Percentiles rank a stretch among this genome's conserved stretches.
Conservation (phyloP, 2,113 vertebrate species). For the Callionymus lyra region DNA sequence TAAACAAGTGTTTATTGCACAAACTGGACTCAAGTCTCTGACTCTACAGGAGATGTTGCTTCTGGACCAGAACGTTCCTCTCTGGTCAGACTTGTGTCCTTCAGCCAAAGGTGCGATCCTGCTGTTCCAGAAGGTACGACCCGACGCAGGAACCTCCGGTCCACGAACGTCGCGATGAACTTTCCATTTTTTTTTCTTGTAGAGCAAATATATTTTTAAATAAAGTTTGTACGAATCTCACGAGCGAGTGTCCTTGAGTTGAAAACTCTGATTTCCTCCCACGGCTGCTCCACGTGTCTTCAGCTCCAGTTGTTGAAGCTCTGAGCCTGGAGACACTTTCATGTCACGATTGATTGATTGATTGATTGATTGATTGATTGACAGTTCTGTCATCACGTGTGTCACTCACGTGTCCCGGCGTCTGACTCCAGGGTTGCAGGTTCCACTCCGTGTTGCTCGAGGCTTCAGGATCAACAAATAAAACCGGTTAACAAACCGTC, state of each 20-base stretch:
- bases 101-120: conserved; percentile 80
- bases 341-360: background rate
- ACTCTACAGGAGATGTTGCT: conserved; percentile 65
- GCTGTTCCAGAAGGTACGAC: conserved; percentile 59
- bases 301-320: conserved; percentile 45
- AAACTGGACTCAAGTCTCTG: no score
- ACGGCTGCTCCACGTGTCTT: conserved; percentile 50
- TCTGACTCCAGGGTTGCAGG: conserved; percentile 37
- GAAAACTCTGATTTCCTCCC: no score
- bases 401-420: conserved; percentile 52
- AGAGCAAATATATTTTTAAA: no score
- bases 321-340: conserved; percentile 51
- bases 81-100: conserved; percentile 81
- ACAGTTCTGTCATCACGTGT: background rate
- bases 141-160: conserved; percentile 16
- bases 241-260: no score
- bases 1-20: no score
- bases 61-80: conserved; percentile 52
- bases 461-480: conserved; percentile 23
- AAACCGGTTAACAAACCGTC: background rate
- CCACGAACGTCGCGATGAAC: no score
- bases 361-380: no score
- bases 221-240: background rate
- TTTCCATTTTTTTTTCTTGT: no score
- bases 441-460: conserved; percentile 14